These are phyloP conservation scores for Okamejei kenojei DNA, from an alignment of 2,797 vertebrate species.

Conservation along the genomic window DNA sequence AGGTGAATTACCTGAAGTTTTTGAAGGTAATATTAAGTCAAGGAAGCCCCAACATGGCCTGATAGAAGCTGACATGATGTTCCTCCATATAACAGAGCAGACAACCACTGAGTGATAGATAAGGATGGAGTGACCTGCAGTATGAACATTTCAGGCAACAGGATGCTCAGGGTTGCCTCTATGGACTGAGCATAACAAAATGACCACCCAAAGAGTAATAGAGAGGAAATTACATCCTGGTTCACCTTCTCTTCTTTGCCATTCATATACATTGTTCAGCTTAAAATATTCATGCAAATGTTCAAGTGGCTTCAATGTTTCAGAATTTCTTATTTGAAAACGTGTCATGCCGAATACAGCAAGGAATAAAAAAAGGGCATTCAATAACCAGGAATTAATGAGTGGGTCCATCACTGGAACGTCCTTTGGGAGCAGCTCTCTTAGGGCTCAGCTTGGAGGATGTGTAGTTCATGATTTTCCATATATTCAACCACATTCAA, in stretches of 20 bases:
- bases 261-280: neutral
- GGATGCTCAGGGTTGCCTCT: no score
- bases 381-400: slow-evolving; percentile 17
- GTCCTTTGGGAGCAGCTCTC: neutral
- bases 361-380: neutral
- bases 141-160: no score
- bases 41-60: no score
- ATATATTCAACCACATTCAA: neutral
- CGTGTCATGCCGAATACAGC: neutral
- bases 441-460: neutral
- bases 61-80: no score
- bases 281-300: neutral
- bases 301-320: neutral
- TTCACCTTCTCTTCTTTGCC: neutral
- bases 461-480: neutral
- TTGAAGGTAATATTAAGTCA: no score
- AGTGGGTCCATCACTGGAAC: neutral
- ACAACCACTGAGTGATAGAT: no score
- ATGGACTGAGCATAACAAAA: no score
- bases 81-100: no score
- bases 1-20: no score
- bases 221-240: neutral
- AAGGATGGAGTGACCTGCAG: no score
- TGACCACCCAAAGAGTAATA: no score
- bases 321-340: neutral